Evolutionary conservation across 2,797 vertebrate species (phyloP).

Genomic region (Peromyscus melanophrys): DNA sequence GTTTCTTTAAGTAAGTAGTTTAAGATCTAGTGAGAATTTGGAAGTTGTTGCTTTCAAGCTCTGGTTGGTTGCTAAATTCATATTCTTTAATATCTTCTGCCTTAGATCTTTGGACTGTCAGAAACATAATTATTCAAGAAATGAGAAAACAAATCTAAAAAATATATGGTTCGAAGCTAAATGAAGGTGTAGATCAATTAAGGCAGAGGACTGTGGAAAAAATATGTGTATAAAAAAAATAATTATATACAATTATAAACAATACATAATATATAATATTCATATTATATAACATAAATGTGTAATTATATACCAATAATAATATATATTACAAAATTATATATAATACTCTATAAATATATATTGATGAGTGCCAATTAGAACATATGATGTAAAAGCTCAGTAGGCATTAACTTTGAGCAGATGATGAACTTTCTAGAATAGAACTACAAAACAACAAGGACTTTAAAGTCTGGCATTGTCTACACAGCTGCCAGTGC

Average conservation of each 20-base stretch:
- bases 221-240: background rate
- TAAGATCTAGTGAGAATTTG: background rate
- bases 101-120: background rate
- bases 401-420: background rate
- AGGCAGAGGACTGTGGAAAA: background rate
- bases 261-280: background rate
- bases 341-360: background rate
- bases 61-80: slow-evolving; percentile 55
- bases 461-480: background rate
- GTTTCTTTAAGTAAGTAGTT: slow-evolving; percentile 46
- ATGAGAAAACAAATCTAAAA: slow-evolving; percentile 29
- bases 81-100: slow-evolving; percentile 45
- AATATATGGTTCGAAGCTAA: background rate
- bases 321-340: too few species aligned
- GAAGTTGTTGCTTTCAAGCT: background rate
- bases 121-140: slow-evolving; percentile 54
- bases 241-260: too few species aligned
- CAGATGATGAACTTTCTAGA: background rate
- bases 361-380: background rate
- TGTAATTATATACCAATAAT: too few species aligned
- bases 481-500: background rate
- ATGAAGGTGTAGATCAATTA: slow-evolving; percentile 8
- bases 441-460: background rate
- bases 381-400: slow-evolving; percentile 15
- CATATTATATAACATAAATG: too few species aligned